Percentiles rank a stretch among this genome's conserved stretches.
Evolutionary conservation across 2,113 vertebrate genomes (phyloP).

Genomic region (Climacteris rufus): DNA sequence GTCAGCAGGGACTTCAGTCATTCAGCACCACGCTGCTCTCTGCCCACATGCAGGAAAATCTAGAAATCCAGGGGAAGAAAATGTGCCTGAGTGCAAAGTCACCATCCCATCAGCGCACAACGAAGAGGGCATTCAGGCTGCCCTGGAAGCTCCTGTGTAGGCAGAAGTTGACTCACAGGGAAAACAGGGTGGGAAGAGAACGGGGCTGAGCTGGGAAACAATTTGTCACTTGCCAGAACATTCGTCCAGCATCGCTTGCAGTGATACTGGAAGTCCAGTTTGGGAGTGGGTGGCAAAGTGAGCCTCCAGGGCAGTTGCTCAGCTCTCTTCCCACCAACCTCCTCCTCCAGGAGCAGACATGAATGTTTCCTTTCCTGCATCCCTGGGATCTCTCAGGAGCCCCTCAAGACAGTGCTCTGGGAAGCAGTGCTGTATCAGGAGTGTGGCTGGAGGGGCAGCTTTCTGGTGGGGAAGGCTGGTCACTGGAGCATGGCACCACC

Average conservation of each 20-base stretch:
- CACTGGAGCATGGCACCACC: background rate
- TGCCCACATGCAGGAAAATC: background rate
- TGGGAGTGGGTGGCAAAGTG: background rate
- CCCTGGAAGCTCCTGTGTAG: background rate
- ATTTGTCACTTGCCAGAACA: background rate
- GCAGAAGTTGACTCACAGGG: constrained; percentile 9
- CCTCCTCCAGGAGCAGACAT: background rate
- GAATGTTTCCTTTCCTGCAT: background rate
- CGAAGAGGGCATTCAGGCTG: background rate
- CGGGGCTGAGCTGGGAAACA: background rate
- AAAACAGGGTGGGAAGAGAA: background rate
- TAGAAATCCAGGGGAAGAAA: background rate
- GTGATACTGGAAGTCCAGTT: background rate
- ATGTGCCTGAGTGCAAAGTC: background rate
- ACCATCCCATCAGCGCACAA: background rate
- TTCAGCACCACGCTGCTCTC: background rate
- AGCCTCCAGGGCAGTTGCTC: background rate
- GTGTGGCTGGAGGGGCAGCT: background rate
- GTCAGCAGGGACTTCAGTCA: background rate
- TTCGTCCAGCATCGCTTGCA: background rate
- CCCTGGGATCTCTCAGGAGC: background rate
- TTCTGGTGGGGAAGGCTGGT: background rate
- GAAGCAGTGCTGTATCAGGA: background rate
- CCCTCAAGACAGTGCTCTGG: background rate
- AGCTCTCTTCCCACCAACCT: background rate